phyloP scores from a whole-genome alignment of 2,113 vertebrate genomes.

The Argyrosomus japonicus region DNA sequence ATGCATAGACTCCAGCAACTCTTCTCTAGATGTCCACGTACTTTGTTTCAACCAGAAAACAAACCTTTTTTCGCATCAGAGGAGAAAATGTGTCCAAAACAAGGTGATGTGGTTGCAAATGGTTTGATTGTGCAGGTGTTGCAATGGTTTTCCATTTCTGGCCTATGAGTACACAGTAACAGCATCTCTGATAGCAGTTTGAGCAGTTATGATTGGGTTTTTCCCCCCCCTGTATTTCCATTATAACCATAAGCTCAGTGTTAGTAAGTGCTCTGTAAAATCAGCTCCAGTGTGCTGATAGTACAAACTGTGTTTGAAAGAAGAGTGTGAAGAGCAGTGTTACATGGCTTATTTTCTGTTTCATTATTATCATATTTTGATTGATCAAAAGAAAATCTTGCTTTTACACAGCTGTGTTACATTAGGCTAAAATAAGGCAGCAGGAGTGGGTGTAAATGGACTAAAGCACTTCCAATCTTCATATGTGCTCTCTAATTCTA shows the following conservation, averaged over 20 bases:
- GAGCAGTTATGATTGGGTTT: neutral
- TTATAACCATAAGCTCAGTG: neutral
- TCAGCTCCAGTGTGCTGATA: neutral
- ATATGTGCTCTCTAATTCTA: neutral
- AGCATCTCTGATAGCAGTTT: neutral
- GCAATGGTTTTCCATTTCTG: conserved; percentile 3
- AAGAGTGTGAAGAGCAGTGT: too few relatives aligned
- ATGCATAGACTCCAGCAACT: neutral
- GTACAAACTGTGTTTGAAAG: neutral
- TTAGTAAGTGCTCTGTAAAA: neutral
- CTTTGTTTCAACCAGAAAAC: neutral
- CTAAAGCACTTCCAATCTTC: neutral
- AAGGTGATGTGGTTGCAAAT: neutral
- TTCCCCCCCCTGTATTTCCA: neutral
- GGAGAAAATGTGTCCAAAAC: neutral
- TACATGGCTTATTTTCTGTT: neutral
- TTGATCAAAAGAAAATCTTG: neutral
- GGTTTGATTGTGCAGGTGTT: neutral
- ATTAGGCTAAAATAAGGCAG: neutral
- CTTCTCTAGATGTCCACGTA: neutral
- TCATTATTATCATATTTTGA: neutral
- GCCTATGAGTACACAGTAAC: neutral
- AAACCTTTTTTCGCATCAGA: neutral
- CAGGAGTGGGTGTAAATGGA: neutral
- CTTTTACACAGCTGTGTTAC: neutral